Evolutionary conservation across 2,888 invertebrate species (phyloP), one percentile per base, ranked within the genome.

Genomic region (Dynastes hyllus): DNA sequence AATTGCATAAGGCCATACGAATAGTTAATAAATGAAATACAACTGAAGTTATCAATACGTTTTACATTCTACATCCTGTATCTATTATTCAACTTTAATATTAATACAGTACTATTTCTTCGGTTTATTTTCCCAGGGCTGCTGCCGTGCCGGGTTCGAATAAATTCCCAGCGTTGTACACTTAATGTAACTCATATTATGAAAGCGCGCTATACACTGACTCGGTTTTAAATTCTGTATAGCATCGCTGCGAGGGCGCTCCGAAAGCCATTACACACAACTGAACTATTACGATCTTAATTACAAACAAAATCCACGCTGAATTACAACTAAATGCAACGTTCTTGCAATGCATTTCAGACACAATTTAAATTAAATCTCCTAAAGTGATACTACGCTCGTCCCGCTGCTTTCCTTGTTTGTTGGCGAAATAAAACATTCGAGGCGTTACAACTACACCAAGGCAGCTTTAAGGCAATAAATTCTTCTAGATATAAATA

Each of bases 281-380:
- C 77, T 67, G 77, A 77, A 77, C 77, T 77, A 77, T 77, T 77
- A 77, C 67, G 69, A 58, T 77, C 77, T 69, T 77, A 77, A 77
- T 77, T 77, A 69, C 77, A 77, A 77, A 77, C 77, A 77, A 77
- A 77, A 77, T 77, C 69, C 50, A 77, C 55, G 61, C 77, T 77
- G 77, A 77, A 77, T 77, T 75, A 61, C 73, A 75, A 75, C 73
- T 75, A 75, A 75, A 75, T 75, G 73, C 61, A 61, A 40, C 27
- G 45, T 75, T 40, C 73, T 75, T 75, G 61, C 61, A 29, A 75
- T 75, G 50, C 61, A 75, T 75, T 61, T 61, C 73, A 55, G 13
- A 61, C 45, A 55, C 73, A 75, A 75, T 75, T 75, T 75, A 75
- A 75, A 50, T 75, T 75, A 75, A 75, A 75, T 75, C 61, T 61